Evolutionary conservation across 1,140 invertebrate genomes (phyloP).

Genomic region (Thalassaphorura encarpata): DNA sequence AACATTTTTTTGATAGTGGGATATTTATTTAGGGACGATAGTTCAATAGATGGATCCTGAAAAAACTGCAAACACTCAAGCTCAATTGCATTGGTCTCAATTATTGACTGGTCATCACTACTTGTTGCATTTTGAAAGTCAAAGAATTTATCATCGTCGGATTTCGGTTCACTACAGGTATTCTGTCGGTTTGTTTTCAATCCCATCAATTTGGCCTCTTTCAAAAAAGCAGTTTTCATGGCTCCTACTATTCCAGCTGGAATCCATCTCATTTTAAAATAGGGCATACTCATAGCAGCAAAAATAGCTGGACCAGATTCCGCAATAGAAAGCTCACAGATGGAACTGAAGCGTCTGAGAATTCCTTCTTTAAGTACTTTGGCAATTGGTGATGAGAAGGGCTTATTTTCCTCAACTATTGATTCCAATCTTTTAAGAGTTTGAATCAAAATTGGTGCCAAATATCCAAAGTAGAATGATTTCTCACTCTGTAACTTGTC

Average conservation of each 20-base stretch:
- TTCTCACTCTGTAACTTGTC: slow-evolving; percentile 7
- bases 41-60: neutral
- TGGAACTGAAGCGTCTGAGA: neutral
- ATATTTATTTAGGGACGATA: neutral
- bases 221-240: neutral
- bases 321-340: neutral
- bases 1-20: slow-evolving; percentile 18
- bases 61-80: slow-evolving; percentile 8
- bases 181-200: neutral
- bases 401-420: neutral
- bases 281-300: slow-evolving; percentile 6
- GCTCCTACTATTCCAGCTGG: neutral
- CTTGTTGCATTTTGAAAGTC: too few relatives aligned
- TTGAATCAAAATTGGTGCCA: neutral
- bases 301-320: neutral
- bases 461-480: slow-evolving; percentile 5
- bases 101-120: neutral
- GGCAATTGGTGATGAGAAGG: neutral
- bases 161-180: neutral
- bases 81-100: neutral
- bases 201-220: neutral
- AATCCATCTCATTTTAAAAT: slow-evolving; percentile 15
- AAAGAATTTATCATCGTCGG: neutral
- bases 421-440: neutral
- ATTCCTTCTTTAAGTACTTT: neutral